Conservation (phyloP, 1,140 invertebrate species). For the Pseudomyrmex cubaensis region DNA sequence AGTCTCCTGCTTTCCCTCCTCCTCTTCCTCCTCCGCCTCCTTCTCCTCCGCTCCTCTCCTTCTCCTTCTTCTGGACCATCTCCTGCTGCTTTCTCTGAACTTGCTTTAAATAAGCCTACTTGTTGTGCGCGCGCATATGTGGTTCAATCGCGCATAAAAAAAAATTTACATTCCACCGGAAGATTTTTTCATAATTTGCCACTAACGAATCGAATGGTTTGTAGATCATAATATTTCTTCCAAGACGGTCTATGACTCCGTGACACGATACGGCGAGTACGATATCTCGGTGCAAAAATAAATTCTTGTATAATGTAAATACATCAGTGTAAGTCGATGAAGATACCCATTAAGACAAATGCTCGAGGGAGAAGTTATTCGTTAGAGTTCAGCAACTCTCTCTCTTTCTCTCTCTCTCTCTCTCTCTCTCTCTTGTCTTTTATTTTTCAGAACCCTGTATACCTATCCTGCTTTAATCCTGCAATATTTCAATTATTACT, state of each 20-base stretch:
- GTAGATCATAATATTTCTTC: not conserved
- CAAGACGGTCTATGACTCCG: not conserved
- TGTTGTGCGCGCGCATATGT: not conserved
- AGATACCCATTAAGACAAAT: not conserved
- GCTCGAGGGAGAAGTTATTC: not conserved
- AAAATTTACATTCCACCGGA: too few species aligned
- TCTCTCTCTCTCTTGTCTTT: not conserved
- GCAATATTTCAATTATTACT: constrained; percentile 40
- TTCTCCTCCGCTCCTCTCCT: constrained; percentile 48
- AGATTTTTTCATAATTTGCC: constrained; percentile 10
- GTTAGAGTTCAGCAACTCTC: not conserved
- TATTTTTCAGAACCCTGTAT: not conserved
- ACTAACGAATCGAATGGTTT: not conserved
- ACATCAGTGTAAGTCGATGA: not conserved
- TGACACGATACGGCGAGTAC: too few species aligned
- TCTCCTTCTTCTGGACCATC: constrained; percentile 55
- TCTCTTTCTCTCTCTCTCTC: too few species aligned
- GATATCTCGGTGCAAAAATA: constrained; percentile 12
- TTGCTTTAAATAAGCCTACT: constrained; percentile 55
- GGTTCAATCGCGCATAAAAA: constrained; percentile 19
- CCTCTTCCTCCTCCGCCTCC: constrained; percentile 31
- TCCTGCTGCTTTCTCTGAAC: constrained; percentile 58
- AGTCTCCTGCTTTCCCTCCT: constrained; percentile 68
- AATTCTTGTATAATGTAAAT: constrained; percentile 14
- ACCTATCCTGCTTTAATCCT: not conserved